A percentile compares a stretch with the other conserved stretches of the same genome.
These are phyloP conservation scores for Thunnus thynnus DNA, from an alignment of 2,113 vertebrate species.

Conservation along the genomic window DNA sequence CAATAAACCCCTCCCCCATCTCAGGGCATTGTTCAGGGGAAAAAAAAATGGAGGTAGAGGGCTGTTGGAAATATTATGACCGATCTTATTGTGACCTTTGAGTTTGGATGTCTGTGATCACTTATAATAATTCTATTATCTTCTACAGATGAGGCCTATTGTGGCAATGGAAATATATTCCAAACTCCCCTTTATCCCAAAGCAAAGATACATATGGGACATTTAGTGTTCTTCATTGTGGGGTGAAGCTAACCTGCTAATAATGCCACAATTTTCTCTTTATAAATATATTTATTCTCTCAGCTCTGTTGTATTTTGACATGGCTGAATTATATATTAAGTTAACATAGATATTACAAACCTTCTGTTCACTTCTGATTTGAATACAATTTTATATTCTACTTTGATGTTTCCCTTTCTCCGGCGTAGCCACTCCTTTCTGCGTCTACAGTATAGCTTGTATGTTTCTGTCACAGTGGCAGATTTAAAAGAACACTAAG, in stretches of 20 bases:
- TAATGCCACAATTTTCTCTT: not conserved
- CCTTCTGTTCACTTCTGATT: not conserved
- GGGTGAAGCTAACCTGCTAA: not conserved
- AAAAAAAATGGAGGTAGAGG: conserved; percentile 5
- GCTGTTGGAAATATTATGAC: conserved; percentile 1
- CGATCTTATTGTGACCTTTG: not conserved
- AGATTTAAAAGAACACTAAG: conserved; percentile 18
- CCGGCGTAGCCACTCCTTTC: not conserved
- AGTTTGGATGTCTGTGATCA: not conserved
- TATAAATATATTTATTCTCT: not conserved
- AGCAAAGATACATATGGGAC: not conserved
- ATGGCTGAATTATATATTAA: too few relatives aligned
- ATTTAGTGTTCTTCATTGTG: not conserved
- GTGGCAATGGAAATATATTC: not conserved
- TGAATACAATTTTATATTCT: not conserved
- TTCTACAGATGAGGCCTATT: not conserved
- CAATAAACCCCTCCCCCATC: conserved; percentile 30
- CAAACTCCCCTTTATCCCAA: not conserved
- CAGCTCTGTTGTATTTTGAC: too few relatives aligned
- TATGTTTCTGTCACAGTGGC: conserved; percentile 7
- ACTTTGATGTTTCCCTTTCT: not conserved
- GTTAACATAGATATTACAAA: too few relatives aligned
- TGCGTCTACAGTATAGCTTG: not conserved
- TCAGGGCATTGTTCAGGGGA: conserved; percentile 17
- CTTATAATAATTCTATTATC: not conserved